These are phyloP conservation scores for Brachyptera putata DNA, from an alignment of 2,888 invertebrate genomes.

Conservation along the genomic window DNA sequence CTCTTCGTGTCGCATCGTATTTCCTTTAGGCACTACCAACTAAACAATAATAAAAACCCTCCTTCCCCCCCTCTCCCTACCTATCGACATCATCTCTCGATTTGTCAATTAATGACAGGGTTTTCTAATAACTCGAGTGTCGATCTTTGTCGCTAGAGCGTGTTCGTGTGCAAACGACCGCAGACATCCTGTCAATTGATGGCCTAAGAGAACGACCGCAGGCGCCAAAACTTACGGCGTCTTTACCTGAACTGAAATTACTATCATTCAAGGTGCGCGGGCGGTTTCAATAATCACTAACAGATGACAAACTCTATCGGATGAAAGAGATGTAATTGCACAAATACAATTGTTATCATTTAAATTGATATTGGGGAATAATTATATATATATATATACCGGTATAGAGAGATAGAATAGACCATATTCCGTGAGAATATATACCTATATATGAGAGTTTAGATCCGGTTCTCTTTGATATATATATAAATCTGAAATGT, in stretches of 20 bases:
- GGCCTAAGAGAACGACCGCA: background rate
- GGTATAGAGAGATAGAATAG: no score
- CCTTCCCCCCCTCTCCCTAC: background rate
- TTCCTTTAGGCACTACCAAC: background rate
- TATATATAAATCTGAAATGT: no score
- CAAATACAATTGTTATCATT: background rate
- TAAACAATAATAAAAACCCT: background rate
- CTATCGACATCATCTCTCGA: background rate
- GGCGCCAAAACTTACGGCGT: background rate
- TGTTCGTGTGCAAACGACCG: constrained; percentile 1
- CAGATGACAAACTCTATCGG: background rate
- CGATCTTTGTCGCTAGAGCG: background rate
- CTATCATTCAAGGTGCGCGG: background rate
- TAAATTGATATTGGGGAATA: background rate
- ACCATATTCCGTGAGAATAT: no score
- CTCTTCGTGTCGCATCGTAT: constrained; percentile 1
- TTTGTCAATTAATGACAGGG: constrained; percentile 1
- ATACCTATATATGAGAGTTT: no score
- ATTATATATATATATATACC: no score
- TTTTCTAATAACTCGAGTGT: no score
- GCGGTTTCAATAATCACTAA: background rate
- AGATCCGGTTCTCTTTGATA: no score
- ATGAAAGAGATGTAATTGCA: constrained; percentile 1
- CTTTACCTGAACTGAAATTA: background rate
- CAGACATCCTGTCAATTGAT: constrained; percentile 3